Evolutionary conservation across 2,113 vertebrate genomes (phyloP), one percentile per base, ranked within the genome.

Genomic region (Notothenia coriiceps): DNA sequence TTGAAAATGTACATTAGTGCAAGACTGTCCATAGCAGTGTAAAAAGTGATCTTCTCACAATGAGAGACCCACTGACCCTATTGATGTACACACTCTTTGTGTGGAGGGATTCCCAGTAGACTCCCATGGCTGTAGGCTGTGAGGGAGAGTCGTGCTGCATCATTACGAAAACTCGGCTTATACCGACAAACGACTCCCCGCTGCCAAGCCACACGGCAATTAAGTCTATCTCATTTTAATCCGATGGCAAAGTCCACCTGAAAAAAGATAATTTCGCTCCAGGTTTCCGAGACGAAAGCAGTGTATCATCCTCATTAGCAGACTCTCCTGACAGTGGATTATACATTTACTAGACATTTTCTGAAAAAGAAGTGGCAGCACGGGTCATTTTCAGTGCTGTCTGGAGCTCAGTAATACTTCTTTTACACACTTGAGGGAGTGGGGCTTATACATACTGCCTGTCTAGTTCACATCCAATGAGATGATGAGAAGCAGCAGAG

Each of bases 221-320:
- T 85, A 85, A 73, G 61, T 65, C 25, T 65, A 61, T 82, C 78
- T 71, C 54, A 78, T 91, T 62, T 77, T 78, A 84, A 82, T 85
- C 54, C 11, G 4, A 52, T 47, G 50, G 70, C 66, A 82, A 70
- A 85, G 67, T 79, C 73, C 73, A 78, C 69, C 62, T 22, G 29
- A 80, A 71, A 61, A 74, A 74, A 54, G 8, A 76, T 40, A 0
- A 55, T 71, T 73, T 79, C 35, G 14, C 46, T 73, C 46, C 69
- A 74, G 63, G 74, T 83, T 79, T 74, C 49, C 25, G 8, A n/a
- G 50, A 47, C 33, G 25, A 72, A 47, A 29, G 56, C 13, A 55
- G 17, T 60, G 25, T 57, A 70, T 61, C 56, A 13, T 78, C 49
- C 51, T 82, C 57, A 52, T 86, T 84, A 86, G 78, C 35, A 11